phyloP scores from a whole-genome alignment of 2,113 vertebrate genomes.

The Sminthopsis crassicaudata region DNA sequence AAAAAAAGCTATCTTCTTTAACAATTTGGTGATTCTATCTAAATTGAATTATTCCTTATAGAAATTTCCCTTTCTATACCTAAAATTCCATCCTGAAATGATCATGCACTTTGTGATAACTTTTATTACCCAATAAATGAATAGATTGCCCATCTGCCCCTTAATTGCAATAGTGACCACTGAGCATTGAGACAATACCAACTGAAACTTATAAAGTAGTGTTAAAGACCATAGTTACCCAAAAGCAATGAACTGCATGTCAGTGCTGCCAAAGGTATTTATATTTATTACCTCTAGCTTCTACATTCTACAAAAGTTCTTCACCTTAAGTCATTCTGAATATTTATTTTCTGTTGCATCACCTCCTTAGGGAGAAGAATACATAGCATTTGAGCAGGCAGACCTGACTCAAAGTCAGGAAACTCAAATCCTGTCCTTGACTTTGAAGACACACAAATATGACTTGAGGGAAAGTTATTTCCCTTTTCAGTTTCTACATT shows the following conservation, averaged over 20 bases:
- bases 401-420: slow-evolving; percentile 10
- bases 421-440: not conserved
- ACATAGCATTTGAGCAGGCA: slow-evolving; percentile 24
- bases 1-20: not conserved
- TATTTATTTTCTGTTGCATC: slow-evolving; percentile 28
- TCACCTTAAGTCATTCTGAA: not conserved
- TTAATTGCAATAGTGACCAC: not conserved
- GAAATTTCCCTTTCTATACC: slow-evolving; percentile 10
- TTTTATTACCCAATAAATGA: slow-evolving; percentile 17
- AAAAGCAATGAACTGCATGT: not conserved
- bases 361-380: not conserved
- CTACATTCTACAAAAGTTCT: slow-evolving; percentile 10
- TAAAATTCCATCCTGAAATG: slow-evolving; percentile 31
- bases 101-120: slow-evolving; percentile 27
- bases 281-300: slow-evolving; percentile 10
- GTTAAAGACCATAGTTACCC: not conserved
- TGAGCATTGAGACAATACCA: not conserved
- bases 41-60: slow-evolving; percentile 19
- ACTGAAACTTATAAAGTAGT: slow-evolving; percentile 1
- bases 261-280: slow-evolving; percentile 18
- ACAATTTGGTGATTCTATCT: slow-evolving; percentile 4
- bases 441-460: slow-evolving; percentile 29
- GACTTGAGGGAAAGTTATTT: slow-evolving; percentile 19
- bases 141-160: not conserved
- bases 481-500: slow-evolving; percentile 4